Conservation (phyloP, 2,888 invertebrate species). For the Hydriomena furcata region DNA sequence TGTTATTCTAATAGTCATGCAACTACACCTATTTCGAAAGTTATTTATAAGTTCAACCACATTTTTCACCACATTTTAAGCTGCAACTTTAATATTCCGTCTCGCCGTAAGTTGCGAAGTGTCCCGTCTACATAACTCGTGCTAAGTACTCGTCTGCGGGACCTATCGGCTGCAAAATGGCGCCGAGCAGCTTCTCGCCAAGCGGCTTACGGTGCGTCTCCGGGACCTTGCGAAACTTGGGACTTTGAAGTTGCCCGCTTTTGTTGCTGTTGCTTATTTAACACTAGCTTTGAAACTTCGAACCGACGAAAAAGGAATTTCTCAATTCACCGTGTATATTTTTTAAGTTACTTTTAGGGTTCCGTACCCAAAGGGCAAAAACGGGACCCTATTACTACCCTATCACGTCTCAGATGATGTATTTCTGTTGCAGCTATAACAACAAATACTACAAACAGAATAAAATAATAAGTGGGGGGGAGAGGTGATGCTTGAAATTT, state of each 20-base stretch:
- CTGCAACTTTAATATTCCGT: background rate
- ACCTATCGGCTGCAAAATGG: constrained; percentile 25
- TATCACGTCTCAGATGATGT: no score
- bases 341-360: no score
- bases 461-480: no score
- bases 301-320: no score
- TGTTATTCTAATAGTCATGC: no score
- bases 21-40: background rate
- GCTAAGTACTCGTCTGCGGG: constrained; percentile 12
- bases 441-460: no score
- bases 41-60: background rate
- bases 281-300: no score
- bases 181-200: constrained; percentile 46
- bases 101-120: constrained; percentile 11
- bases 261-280: background rate
- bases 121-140: constrained; percentile 22
- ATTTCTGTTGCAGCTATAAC: no score
- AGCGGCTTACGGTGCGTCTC: constrained; percentile 55
- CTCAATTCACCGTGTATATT: no score
- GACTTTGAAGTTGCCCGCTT: constrained; percentile 47
- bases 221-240: constrained; percentile 54
- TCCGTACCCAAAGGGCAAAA: no score
- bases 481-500: no score
- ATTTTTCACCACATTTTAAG: constrained; percentile 2
- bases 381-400: no score